Conservation (phyloP, 1,140 invertebrate genomes). For the Monochamus saltuarius region DNA sequence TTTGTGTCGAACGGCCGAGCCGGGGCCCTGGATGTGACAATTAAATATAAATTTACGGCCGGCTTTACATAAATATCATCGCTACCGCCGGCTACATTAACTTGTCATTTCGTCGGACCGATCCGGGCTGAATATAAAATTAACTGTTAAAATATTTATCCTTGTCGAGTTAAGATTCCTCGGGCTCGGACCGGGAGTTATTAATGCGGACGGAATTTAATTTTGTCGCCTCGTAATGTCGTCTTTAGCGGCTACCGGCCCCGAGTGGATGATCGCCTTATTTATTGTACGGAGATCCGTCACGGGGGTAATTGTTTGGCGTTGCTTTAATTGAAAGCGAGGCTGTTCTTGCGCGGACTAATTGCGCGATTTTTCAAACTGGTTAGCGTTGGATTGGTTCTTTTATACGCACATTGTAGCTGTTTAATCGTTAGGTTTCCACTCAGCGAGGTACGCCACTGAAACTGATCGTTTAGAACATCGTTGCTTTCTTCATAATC, state of each 20-base stretch:
- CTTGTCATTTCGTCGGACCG: constrained; percentile 34
- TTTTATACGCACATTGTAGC: no score
- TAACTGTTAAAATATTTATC: constrained; percentile 44
- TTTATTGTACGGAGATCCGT: no score
- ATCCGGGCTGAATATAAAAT: constrained; percentile 41
- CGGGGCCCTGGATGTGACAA: constrained; percentile 25
- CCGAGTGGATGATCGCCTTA: no score
- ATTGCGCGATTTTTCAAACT: no score
- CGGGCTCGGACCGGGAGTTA: constrained; percentile 26
- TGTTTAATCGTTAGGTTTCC: no score
- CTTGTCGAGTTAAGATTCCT: constrained; percentile 37
- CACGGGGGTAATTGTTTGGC: no score
- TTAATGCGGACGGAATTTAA: constrained; percentile 36
- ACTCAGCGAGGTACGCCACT: no score
- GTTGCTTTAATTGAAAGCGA: no score
- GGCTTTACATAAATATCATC: constrained; percentile 41
- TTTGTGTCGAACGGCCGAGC: not conserved
- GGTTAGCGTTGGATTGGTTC: no score
- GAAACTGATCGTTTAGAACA: no score
- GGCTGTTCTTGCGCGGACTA: no score
- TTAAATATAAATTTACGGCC: constrained; percentile 38
- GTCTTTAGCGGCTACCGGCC: constrained; percentile 20
- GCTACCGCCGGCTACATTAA: constrained; percentile 35
- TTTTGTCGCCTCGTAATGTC: constrained; percentile 31
- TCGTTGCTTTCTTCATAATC: no score